Evolutionary conservation across 2,797 vertebrate genomes (phyloP).

Genomic region (Bovichtus variegatus): DNA sequence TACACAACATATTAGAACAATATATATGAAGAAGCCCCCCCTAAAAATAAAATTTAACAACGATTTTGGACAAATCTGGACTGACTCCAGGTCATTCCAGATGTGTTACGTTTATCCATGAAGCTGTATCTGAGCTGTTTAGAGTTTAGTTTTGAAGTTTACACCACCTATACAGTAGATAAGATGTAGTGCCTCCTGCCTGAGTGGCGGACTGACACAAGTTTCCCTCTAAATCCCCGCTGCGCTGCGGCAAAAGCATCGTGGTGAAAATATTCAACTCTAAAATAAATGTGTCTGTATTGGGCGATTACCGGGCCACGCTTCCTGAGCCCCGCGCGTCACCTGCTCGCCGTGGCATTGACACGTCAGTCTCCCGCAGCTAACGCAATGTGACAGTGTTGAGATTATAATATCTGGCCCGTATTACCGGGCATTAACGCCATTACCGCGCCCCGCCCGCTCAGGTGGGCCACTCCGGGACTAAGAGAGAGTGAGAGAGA

Average conservation of each 20-base stretch:
- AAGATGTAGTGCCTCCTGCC: neutral
- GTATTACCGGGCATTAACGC: conserved; percentile 88
- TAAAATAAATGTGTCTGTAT: conserved; percentile 85
- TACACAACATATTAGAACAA: neutral
- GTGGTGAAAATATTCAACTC: conserved; percentile 71
- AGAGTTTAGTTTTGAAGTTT: neutral
- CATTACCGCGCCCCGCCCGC: conserved; percentile 82
- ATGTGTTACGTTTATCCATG: neutral
- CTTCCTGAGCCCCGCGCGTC: conserved; percentile 82
- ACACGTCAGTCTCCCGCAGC: conserved; percentile 86
- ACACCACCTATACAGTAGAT: neutral
- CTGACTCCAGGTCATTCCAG: neutral
- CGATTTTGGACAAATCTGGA: neutral
- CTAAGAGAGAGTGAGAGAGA: conserved; percentile 41
- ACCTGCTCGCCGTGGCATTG: conserved; percentile 87
- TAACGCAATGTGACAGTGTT: conserved; percentile 90
- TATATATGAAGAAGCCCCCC: neutral
- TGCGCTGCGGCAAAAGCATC: conserved; percentile 43
- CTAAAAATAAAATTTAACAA: neutral
- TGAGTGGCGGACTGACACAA: conserved; percentile 9
- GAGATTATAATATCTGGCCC: conserved; percentile 91
- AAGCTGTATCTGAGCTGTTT: neutral
- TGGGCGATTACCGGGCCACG: conserved; percentile 84
- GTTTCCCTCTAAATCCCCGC: conserved; percentile 26
- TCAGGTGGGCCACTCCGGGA: conserved; percentile 82